Evolutionary conservation across 2,888 invertebrate species (phyloP).

Genomic region (Eugnorisma glareosa): DNA sequence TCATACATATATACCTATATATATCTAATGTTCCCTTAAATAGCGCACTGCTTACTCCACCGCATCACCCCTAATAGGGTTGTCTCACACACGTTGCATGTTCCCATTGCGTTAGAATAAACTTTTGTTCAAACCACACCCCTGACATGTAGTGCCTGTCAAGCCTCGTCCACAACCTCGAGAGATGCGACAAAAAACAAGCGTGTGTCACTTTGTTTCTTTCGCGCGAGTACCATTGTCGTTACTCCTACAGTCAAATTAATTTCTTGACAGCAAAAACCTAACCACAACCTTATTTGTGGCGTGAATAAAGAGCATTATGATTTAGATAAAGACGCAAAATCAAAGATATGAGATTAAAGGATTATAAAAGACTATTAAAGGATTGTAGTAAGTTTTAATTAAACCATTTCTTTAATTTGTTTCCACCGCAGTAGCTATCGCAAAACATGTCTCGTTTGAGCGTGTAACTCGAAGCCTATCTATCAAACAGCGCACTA

Average conservation of each 20-base stretch:
- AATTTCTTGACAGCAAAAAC: not conserved
- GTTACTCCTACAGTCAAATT: not conserved
- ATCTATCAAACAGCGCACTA: not conserved
- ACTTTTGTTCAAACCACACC: conserved; percentile 27
- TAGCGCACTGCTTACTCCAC: not conserved
- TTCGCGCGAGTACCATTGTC: not conserved
- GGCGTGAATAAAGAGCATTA: not conserved
- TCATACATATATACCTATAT: conserved; percentile 13
- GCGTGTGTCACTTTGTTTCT: not conserved
- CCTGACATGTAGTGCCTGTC: conserved; percentile 37
- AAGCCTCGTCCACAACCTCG: not conserved
- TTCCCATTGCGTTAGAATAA: conserved; percentile 39
- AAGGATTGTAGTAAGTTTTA: not conserved
- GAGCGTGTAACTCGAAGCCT: not conserved
- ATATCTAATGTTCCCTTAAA: conserved; percentile 8
- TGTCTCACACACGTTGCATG: conserved; percentile 45
- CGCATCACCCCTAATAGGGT: conserved; percentile 10
- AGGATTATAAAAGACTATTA: too few species aligned
- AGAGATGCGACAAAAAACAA: not conserved
- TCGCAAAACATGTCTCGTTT: not conserved
- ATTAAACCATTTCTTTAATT: not conserved
- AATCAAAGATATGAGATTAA: not conserved
- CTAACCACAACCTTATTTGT: not conserved
- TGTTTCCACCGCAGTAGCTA: not conserved
- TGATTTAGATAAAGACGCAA: not conserved